Percentiles rank a stretch among this genome's conserved stretches.
Conservation (phyloP, 2,797 vertebrate genomes). For the Halcyon leucocephala region DNA sequence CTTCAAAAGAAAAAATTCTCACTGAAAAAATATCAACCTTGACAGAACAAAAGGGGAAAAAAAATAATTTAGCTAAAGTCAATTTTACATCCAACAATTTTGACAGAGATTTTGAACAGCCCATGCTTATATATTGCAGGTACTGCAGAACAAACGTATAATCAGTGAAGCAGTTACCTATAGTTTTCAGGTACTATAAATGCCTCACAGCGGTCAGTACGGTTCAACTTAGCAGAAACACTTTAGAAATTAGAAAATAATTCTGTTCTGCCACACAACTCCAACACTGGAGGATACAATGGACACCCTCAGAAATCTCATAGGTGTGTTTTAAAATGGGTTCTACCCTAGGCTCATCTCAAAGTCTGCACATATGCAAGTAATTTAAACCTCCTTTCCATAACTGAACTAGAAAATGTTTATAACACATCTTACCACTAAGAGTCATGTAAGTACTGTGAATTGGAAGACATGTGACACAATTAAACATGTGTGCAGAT, state of each 20-base stretch:
- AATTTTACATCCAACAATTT: not conserved
- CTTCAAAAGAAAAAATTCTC: not conserved
- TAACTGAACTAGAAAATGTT: not conserved
- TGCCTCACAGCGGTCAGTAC: not conserved
- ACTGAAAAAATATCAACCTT: not conserved
- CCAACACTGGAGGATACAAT: not conserved
- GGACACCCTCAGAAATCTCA: not conserved
- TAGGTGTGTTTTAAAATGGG: not conserved
- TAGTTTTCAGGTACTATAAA: constrained; percentile 40
- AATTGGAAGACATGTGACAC: not conserved
- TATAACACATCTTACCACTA: not conserved
- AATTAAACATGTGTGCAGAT: not conserved
- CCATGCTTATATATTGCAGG: constrained; percentile 37
- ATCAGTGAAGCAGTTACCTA: constrained; percentile 60
- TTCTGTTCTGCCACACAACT: not conserved
- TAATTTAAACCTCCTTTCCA: not conserved
- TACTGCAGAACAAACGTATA: constrained; percentile 27
- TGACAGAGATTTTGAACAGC: not conserved
- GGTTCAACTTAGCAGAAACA: not conserved
- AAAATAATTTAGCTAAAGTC: not conserved
- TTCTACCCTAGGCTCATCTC: not conserved
- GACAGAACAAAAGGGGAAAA: not conserved
- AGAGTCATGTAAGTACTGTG: not conserved
- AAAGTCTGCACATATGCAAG: not conserved
- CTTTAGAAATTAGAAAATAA: not conserved